phyloP scores from a whole-genome alignment of 2,113 vertebrate genomes.

The Cyanistes caeruleus region DNA sequence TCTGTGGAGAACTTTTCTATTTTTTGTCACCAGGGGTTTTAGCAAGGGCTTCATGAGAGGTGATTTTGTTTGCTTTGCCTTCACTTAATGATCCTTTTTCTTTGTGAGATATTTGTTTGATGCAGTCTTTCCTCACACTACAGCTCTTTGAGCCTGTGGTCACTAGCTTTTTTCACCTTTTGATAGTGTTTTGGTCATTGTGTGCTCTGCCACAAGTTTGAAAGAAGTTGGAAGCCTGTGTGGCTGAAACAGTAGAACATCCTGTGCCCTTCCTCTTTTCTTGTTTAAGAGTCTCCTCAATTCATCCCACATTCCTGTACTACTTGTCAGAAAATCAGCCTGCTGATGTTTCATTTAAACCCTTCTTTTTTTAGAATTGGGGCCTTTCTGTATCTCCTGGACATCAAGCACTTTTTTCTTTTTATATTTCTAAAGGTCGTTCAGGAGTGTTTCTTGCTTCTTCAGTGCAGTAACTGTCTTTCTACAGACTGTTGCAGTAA shows the following conservation, averaged over 20 bases:
- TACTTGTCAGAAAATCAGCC: not conserved
- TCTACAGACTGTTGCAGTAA: rapidly evolving
- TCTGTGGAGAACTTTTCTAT: not conserved
- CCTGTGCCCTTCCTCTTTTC: not conserved
- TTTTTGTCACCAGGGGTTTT: not conserved
- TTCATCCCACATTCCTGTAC: not conserved
- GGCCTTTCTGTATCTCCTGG: not conserved
- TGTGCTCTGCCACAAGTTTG: not conserved
- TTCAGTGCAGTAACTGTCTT: not conserved
- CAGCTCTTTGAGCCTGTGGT: not conserved
- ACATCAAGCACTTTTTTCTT: not conserved
- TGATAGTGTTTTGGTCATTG: not conserved
- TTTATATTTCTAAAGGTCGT: not conserved
- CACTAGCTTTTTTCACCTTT: not conserved
- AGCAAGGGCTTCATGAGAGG: not conserved
- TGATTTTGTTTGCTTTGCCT: not conserved
- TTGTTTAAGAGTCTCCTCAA: not conserved
- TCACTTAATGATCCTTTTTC: not conserved
- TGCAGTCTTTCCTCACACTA: not conserved
- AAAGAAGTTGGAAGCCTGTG: not conserved
- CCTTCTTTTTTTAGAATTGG: not conserved
- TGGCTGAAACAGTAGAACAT: not conserved
- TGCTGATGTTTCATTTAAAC: not conserved
- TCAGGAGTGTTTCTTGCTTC: not conserved
- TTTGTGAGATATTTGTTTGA: not conserved